Percentiles rank a stretch among this genome's conserved stretches.
These are phyloP conservation scores for Austrofundulus limnaeus DNA, from an alignment of 2,113 vertebrate species.

Conservation along the genomic window DNA sequence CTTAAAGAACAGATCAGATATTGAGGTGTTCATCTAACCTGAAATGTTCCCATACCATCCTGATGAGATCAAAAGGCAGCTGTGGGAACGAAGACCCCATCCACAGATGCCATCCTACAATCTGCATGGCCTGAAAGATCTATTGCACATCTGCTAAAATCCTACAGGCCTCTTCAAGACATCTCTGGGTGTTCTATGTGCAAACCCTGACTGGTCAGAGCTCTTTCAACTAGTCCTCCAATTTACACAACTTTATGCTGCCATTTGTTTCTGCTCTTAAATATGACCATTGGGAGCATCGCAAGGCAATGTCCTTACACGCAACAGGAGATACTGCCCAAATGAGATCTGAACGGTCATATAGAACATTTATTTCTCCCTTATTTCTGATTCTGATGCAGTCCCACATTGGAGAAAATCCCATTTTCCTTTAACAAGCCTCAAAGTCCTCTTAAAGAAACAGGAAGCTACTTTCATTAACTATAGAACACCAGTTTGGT, in stretches of 20 bases:
- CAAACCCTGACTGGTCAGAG: not conserved
- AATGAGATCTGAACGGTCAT: not conserved
- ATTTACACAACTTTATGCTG: not conserved
- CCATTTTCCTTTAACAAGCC: not conserved
- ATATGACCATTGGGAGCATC: not conserved
- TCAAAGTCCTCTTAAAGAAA: not conserved
- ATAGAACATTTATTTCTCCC: not conserved
- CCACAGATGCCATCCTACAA: too few species aligned
- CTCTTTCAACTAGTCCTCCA: not conserved
- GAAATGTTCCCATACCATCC: too few species aligned
- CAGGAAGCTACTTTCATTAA: not conserved
- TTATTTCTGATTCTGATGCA: not conserved
- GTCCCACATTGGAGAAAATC: not conserved
- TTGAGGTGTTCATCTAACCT: too few species aligned
- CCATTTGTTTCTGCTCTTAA: not conserved
- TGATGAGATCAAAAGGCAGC: too few species aligned
- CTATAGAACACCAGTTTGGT: not conserved
- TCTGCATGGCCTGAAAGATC: too few species aligned
- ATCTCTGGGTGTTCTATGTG: not conserved
- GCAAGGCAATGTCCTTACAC: not conserved
- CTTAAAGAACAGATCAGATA: too few species aligned
- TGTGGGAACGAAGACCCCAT: too few species aligned
- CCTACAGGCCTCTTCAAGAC: not conserved
- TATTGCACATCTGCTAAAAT: too few species aligned
- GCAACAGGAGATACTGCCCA: not conserved